phyloP scores from a whole-genome alignment of 2,113 vertebrate genomes.

The Todiramphus saurophagus region DNA sequence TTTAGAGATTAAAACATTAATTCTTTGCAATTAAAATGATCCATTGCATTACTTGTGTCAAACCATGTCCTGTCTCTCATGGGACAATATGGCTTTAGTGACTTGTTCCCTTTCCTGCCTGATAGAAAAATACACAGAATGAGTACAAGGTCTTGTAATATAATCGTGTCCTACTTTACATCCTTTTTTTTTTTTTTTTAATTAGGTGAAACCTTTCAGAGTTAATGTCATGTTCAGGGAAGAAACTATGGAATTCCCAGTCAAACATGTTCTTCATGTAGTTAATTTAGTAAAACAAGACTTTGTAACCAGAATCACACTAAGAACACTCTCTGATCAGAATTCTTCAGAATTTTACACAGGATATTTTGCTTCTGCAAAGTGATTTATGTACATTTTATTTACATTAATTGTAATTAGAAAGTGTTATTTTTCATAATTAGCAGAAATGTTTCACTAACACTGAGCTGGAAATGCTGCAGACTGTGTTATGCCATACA shows the following conservation, averaged over 20 bases:
- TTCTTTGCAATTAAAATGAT: background rate
- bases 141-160: background rate
- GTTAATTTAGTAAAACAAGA: background rate
- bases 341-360: background rate
- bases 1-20: background rate
- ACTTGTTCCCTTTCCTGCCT: background rate
- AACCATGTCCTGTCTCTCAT: background rate
- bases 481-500: background rate
- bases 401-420: background rate
- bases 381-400: background rate
- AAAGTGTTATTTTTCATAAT: background rate
- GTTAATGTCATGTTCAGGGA: background rate
- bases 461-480: background rate
- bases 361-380: background rate
- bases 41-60: background rate
- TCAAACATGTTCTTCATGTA: background rate
- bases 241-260: background rate
- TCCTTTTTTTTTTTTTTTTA: background rate
- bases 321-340: background rate
- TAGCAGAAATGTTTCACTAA: background rate
- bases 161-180: background rate
- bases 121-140: background rate
- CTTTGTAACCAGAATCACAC: background rate
- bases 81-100: background rate
- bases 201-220: background rate